Conservation (phyloP, 2,888 invertebrate genomes). For the Calliphora vomitoria region DNA sequence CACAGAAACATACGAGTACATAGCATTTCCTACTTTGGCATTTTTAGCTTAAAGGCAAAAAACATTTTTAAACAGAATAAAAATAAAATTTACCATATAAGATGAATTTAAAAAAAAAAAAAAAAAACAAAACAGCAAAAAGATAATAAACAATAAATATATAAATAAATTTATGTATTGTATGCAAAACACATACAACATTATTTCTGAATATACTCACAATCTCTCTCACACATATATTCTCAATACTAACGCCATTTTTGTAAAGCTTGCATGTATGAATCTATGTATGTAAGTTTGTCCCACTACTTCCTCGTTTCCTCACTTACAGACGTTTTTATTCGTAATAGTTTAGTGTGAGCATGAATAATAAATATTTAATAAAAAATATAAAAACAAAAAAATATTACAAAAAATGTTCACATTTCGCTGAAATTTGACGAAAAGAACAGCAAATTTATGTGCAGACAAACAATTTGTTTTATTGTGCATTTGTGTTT, state of each 20-base stretch:
- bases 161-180: constrained; percentile 14
- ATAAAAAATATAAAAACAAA: constrained; percentile 11
- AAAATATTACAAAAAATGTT: constrained; percentile 31
- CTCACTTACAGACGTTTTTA: constrained; percentile 19
- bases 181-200: constrained; percentile 11
- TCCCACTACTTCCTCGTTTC: not conserved
- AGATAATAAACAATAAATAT: constrained; percentile 42
- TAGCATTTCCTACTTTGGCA: not conserved
- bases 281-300: not conserved
- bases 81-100: constrained; percentile 15
- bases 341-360: constrained; percentile 42
- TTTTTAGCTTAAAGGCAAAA: constrained; percentile 37
- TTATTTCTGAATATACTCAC: not conserved
- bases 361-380: constrained; percentile 56
- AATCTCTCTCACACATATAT: not conserved
- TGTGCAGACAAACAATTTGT: constrained; percentile 41
- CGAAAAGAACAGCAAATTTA: constrained; percentile 39
- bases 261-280: no score
- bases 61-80: constrained; percentile 2
- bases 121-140: not conserved
- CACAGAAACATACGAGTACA: not conserved
- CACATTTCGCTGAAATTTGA: constrained; percentile 36
- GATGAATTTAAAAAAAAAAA: not conserved
- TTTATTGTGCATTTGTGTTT: not conserved
- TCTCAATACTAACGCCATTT: no score